A percentile compares a stretch with the other conserved stretches of the same genome.
Evolutionary conservation across 2,113 vertebrate species (phyloP).

Genomic region (Myiopsitta monachus): DNA sequence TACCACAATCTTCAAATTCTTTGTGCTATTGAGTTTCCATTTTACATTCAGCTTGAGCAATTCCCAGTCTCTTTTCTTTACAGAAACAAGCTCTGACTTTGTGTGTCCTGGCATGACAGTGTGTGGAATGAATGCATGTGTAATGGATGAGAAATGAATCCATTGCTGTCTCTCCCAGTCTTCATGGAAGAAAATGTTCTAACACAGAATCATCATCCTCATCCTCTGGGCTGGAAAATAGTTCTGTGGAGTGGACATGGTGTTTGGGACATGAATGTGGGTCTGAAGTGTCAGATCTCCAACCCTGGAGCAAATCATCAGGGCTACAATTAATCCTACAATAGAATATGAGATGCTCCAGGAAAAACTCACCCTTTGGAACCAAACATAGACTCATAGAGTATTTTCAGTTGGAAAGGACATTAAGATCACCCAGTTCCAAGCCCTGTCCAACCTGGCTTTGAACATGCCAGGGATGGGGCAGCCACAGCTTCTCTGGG

Average conservation of each 20-base stretch:
- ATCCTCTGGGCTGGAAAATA: not conserved
- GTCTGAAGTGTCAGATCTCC: not conserved
- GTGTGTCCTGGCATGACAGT: not conserved
- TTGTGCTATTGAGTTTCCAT: not conserved
- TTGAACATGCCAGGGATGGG: not conserved
- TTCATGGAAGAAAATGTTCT: not conserved
- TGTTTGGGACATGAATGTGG: not conserved
- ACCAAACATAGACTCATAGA: not conserved
- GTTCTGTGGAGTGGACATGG: not conserved
- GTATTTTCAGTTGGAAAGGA: not conserved
- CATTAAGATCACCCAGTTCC: not conserved
- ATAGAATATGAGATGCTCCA: not conserved
- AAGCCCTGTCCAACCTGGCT: not conserved
- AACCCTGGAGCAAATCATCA: not conserved
- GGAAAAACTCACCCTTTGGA: not conserved
- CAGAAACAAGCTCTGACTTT: not conserved
- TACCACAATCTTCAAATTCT: not conserved
- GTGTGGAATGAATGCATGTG: not conserved
- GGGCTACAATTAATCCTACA: not conserved
- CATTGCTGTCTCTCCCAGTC: not conserved
- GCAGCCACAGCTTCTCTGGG: too few species aligned
- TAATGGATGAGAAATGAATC: not conserved
- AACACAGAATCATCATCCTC: fast-evolving
- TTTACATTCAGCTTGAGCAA: not conserved
- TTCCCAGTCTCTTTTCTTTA: not conserved